Conservation (phyloP, 1,140 invertebrate species). For the Papilio helenus region DNA sequence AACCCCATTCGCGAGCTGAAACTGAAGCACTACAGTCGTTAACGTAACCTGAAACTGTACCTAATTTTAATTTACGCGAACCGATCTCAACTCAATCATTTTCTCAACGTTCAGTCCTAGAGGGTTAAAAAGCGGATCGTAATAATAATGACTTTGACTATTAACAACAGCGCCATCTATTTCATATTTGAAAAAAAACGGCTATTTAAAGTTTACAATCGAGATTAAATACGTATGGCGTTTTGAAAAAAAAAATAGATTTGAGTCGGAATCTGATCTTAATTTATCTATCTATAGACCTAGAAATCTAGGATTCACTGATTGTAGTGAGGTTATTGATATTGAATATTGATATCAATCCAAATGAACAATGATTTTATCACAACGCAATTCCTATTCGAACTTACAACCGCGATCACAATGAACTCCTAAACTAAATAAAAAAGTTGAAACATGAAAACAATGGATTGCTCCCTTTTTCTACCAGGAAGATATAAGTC, state of each 20-base stretch:
- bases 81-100: not conserved
- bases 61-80: not conserved
- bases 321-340: not conserved
- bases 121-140: too few species aligned
- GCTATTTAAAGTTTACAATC: too few species aligned
- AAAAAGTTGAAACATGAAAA: conserved; percentile 66
- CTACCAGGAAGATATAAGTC: conserved; percentile 75
- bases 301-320: too few species aligned
- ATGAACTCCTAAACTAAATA: conserved; percentile 12
- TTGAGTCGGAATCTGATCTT: too few species aligned
- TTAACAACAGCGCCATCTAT: too few species aligned
- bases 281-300: too few species aligned
- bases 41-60: not conserved
- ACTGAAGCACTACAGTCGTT: too few species aligned
- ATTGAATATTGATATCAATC: not conserved
- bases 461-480: conserved; percentile 84
- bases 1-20: too few species aligned
- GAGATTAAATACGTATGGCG: too few species aligned
- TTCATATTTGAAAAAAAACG: too few species aligned
- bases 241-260: too few species aligned
- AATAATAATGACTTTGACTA: too few species aligned
- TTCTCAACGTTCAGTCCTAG: not conserved
- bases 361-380: not conserved
- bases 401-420: not conserved
- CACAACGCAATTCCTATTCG: not conserved